Percentiles rank a stretch among this genome's conserved stretches.
Conservation (phyloP, 2,888 invertebrate species). For the Augochlorella aurata region DNA sequence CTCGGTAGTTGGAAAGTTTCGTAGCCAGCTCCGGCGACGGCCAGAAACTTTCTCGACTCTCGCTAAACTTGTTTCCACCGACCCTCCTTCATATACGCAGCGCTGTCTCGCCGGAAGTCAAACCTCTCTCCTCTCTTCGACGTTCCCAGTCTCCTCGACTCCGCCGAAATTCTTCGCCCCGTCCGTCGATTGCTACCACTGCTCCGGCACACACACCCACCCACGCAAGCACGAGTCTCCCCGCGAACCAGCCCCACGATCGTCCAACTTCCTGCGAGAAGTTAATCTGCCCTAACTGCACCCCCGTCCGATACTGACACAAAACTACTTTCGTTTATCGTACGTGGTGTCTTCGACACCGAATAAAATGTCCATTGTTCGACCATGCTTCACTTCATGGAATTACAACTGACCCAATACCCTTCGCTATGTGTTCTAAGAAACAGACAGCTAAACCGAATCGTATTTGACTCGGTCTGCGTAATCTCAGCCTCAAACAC, state of each 20-base stretch:
- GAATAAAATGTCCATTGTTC: too few species aligned
- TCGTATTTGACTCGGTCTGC: too few species aligned
- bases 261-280: not conserved
- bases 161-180: conserved; percentile 4
- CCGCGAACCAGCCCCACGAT: not conserved
- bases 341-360: too few species aligned
- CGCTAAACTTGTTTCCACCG: conserved; percentile 65
- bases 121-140: not conserved
- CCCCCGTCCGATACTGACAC: not conserved
- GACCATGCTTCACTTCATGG: too few species aligned
- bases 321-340: not conserved
- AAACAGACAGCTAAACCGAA: too few species aligned
- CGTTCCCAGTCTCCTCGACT: not conserved
- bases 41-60: conserved; percentile 64
- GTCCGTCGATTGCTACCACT: not conserved
- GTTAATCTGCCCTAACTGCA: not conserved
- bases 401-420: too few species aligned
- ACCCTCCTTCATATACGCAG: conserved; percentile 45
- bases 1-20: conserved; percentile 71
- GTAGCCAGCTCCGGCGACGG: conserved; percentile 55
- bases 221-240: not conserved
- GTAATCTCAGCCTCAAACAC: not conserved
- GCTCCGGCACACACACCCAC: not conserved
- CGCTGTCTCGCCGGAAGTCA: conserved; percentile 64
- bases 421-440: too few species aligned